These are phyloP conservation scores for Aradophagus sp. DNA, from an alignment of 1,140 invertebrate genomes.

Conservation along the genomic window DNA sequence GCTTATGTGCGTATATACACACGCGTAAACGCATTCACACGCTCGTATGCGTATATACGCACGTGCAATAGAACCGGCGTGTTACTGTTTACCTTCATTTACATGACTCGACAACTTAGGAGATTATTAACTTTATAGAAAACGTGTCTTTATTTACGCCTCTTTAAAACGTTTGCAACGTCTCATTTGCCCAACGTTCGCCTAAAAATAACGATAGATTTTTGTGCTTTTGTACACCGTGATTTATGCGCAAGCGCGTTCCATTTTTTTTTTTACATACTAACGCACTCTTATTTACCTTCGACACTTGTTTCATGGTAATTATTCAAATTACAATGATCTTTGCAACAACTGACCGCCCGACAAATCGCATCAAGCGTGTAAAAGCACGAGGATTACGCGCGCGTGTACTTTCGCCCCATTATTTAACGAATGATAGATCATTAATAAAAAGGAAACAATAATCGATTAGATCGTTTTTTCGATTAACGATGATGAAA, in stretches of 20 bases:
- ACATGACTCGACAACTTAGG: slow-evolving; percentile 25
- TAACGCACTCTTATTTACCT: too few relatives aligned
- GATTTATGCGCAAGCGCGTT: slow-evolving; percentile 14
- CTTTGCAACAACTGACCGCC: not conserved
- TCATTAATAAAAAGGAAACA: slow-evolving; percentile 15
- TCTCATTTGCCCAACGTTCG: slow-evolving; percentile 2
- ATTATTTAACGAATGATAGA: slow-evolving; percentile 1
- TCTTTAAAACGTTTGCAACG: slow-evolving; percentile 15
- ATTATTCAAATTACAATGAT: not conserved
- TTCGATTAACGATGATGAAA: slow-evolving; percentile 26
- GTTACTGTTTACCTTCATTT: slow-evolving; percentile 24
- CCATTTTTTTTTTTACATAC: too few relatives aligned
- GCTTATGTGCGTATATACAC: slow-evolving; percentile 19
- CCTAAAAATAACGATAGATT: slow-evolving; percentile 29
- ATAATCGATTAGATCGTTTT: slow-evolving; percentile 7
- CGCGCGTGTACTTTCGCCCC: slow-evolving; percentile 9
- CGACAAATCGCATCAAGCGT: slow-evolving; percentile 4
- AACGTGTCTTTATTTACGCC: slow-evolving; percentile 30
- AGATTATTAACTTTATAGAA: slow-evolving; percentile 41
- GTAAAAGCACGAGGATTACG: slow-evolving; percentile 8
- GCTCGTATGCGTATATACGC: too few relatives aligned
- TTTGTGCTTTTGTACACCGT: too few relatives aligned
- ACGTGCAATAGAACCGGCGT: too few relatives aligned
- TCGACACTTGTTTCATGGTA: not conserved
- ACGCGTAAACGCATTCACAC: too few relatives aligned